phyloP scores from a whole-genome alignment of 2,888 invertebrate species.

The Sesia apiformis region DNA sequence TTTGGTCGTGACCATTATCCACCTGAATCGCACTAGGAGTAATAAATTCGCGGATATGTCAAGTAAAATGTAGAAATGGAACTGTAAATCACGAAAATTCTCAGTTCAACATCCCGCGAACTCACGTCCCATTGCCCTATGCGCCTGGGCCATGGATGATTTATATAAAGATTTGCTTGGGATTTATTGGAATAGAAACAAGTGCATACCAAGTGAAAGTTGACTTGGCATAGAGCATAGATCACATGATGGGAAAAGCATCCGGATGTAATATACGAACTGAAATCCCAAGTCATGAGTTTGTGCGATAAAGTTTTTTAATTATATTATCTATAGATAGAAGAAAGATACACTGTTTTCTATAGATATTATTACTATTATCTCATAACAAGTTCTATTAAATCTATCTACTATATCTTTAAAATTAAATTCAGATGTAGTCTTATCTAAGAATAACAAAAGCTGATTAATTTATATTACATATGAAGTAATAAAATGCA shows the following conservation, averaged over 20 bases:
- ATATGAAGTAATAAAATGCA: too few species aligned
- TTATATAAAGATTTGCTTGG: slow-evolving; percentile 23
- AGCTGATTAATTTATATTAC: too few species aligned
- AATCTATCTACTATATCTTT: too few species aligned
- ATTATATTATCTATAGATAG: too few species aligned
- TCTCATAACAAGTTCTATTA: too few species aligned
- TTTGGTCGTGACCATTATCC: neutral
- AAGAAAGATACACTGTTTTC: too few species aligned
- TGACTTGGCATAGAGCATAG: slow-evolving; percentile 34
- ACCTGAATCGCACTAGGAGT: neutral
- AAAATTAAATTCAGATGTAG: too few species aligned
- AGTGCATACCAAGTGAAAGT: slow-evolving; percentile 40
- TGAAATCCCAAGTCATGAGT: slow-evolving; percentile 1
- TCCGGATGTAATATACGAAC: slow-evolving; percentile 17
- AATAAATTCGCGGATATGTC: neutral
- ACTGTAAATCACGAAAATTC: slow-evolving; percentile 16
- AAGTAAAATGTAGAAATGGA: slow-evolving; percentile 9
- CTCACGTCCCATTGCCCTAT: slow-evolving; percentile 13
- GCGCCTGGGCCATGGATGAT: slow-evolving; percentile 18
- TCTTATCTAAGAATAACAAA: too few species aligned
- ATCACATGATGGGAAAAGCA: slow-evolving; percentile 32
- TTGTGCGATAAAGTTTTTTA: too few species aligned
- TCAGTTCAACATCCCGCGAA: slow-evolving; percentile 7
- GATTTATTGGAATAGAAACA: slow-evolving; percentile 25
- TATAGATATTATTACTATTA: too few species aligned